Evolutionary conservation across 2,888 invertebrate genomes (phyloP).

Genomic region (Graphium colonna): DNA sequence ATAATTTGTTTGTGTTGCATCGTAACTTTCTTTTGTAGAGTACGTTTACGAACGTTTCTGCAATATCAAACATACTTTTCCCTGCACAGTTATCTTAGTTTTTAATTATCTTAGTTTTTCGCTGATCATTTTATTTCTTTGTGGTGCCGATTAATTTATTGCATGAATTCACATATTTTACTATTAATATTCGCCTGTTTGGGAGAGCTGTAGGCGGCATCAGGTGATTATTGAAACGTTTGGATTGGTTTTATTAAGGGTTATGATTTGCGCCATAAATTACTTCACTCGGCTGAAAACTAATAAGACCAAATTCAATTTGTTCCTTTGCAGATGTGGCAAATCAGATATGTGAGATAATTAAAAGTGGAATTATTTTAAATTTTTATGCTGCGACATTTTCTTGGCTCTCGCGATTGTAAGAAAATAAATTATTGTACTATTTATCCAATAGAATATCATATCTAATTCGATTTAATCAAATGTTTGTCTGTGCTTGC

Average conservation of each 20-base stretch:
- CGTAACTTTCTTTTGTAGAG: no score
- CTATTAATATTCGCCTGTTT: slow-evolving; percentile 36
- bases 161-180: slow-evolving; percentile 50
- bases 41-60: no score
- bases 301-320: not conserved
- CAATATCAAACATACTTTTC: no score
- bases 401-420: no score
- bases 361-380: not conserved
- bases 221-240: slow-evolving; percentile 11
- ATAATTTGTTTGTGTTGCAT: no score
- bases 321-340: not conserved
- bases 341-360: not conserved
- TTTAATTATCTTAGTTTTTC: no score
- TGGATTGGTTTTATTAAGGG: slow-evolving; percentile 35
- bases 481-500: not conserved
- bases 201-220: slow-evolving; percentile 1
- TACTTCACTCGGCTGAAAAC: not conserved
- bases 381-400: not conserved
- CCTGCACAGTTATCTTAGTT: slow-evolving; percentile 20
- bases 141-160: slow-evolving; percentile 61
- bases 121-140: slow-evolving; percentile 43
- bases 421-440: no score
- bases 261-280: not conserved
- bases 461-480: not conserved
- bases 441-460: no score